Percentiles rank a stretch among this genome's conserved stretches.
phyloP scores from a whole-genome alignment of 23 tunicate genomes.

The Ascidia mentula region DNA sequence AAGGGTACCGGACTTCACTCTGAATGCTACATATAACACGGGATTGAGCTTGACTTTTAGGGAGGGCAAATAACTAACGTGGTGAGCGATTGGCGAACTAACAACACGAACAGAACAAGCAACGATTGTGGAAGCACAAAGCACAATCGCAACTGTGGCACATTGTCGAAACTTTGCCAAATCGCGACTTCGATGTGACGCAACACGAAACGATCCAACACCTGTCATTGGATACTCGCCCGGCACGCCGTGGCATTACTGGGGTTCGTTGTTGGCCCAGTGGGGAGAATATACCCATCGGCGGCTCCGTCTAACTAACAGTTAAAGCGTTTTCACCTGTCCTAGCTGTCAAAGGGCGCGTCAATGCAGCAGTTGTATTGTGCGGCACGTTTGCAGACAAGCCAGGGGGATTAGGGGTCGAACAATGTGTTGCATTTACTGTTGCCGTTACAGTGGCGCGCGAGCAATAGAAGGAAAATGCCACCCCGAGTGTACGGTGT shows the following conservation, averaged over 20 bases:
- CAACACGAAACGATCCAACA: not conserved
- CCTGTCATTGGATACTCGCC: not conserved
- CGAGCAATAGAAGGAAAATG: too few relatives aligned
- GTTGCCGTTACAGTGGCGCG: too few relatives aligned
- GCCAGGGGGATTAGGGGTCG: not conserved
- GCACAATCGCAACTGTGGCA: too few relatives aligned
- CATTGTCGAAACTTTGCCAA: too few relatives aligned
- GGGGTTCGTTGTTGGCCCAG: not conserved
- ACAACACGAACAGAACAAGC: too few relatives aligned
- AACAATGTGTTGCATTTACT: not conserved
- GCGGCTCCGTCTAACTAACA: not conserved
- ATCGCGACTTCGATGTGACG: not conserved
- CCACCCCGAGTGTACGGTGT: too few relatives aligned
- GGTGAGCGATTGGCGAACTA: too few relatives aligned
- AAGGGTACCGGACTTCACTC: too few relatives aligned
- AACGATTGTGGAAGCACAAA: too few relatives aligned
- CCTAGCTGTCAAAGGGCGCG: not conserved
- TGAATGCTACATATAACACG: too few relatives aligned
- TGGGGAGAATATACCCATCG: not conserved
- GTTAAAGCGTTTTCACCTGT: not conserved
- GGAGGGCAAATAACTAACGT: too few relatives aligned
- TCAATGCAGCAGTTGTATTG: not conserved
- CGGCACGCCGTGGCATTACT: not conserved
- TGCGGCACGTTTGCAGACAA: not conserved
- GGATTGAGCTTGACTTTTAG: too few relatives aligned